These are phyloP conservation scores for Lepilemur septentrionalis DNA, from an alignment of 2,797 vertebrate species.

Conservation along the genomic window DNA sequence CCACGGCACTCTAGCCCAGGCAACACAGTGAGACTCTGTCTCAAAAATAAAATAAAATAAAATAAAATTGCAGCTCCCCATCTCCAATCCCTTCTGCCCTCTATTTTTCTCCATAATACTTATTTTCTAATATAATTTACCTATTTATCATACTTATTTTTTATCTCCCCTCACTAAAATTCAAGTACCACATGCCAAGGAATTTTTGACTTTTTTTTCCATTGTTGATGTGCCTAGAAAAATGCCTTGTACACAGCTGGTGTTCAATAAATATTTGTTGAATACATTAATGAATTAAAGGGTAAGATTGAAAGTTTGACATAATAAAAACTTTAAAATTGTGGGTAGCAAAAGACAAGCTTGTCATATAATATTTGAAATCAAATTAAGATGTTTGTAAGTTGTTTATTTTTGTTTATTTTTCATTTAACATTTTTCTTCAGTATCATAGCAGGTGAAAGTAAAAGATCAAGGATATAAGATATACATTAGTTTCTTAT, in stretches of 20 bases:
- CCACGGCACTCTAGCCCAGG: too few species aligned
- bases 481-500: not conserved
- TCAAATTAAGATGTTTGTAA: not conserved
- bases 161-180: not conserved
- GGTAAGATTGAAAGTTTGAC: not conserved
- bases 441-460: not conserved
- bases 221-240: not conserved
- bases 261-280: not conserved
- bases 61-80: not conserved
- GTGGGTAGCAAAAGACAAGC: not conserved
- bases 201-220: not conserved
- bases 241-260: not conserved
- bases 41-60: slow-evolving; percentile 55
- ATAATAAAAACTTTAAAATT: not conserved
- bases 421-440: slow-evolving; percentile 26
- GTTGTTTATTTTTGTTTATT: not conserved
- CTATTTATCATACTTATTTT: not conserved
- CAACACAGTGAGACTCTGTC: too few species aligned
- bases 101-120: not conserved
- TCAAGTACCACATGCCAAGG: not conserved
- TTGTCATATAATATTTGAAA: not conserved
- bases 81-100: not conserved
- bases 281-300: not conserved
- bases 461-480: not conserved
- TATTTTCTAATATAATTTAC: not conserved